Conservation (phyloP, 1,140 invertebrate species). For the Magallana ariakensis region DNA sequence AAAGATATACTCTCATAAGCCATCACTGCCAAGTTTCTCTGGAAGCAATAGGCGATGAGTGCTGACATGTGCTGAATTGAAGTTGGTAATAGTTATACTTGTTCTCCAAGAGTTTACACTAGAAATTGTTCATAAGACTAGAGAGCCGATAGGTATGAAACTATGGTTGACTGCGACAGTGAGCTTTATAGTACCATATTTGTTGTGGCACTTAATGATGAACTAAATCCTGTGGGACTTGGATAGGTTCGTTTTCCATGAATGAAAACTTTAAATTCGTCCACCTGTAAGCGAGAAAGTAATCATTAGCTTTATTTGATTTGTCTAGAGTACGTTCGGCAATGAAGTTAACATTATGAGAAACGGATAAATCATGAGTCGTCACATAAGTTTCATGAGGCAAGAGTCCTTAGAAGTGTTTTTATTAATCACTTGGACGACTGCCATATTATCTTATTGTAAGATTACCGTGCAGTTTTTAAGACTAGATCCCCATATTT, state of each 20-base stretch:
- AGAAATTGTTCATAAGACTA: not conserved
- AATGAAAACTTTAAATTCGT: not conserved
- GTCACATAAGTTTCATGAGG: conserved; percentile 45
- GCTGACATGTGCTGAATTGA: not conserved
- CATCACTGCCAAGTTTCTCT: no score
- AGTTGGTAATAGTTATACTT: not conserved
- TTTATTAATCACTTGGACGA: conserved; percentile 51
- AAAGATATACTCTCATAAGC: no score
- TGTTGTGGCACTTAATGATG: no score
- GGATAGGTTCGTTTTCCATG: not conserved
- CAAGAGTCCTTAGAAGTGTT: conserved; percentile 47
- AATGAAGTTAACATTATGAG: conserved; percentile 43
- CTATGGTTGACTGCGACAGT: no score
- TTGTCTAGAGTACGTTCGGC: conserved; percentile 37
- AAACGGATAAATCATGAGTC: no score
- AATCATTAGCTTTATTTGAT: conserved; percentile 17
- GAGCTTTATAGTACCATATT: no score
- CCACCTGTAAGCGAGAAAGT: conserved; percentile 34
- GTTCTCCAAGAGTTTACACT: not conserved
- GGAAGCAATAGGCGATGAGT: not conserved
- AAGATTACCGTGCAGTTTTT: conserved; percentile 41
- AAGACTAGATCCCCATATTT: conserved; percentile 40
- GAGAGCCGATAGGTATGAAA: no score
- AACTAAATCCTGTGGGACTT: no score
- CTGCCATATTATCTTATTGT: conserved; percentile 47